Base-by-base conservation (phyloP, 2,113 vertebrate genomes). In the Pandion haliaetus region DNA sequence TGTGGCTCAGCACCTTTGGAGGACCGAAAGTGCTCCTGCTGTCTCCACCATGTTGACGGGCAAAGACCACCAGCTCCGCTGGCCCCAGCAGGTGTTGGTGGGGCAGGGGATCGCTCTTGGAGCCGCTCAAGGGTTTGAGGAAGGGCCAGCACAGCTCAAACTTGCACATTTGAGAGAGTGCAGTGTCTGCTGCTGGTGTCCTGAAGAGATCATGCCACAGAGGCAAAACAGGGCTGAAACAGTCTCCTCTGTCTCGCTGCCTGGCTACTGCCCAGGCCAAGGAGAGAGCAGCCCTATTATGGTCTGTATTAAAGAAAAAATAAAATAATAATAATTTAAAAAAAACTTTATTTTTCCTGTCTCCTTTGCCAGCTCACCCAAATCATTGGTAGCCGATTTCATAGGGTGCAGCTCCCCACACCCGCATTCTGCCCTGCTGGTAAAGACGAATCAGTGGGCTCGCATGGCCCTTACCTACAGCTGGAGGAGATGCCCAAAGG, bases 401-500 rank as follows among this genome's bases (percentile, higher is more conserved):
- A 59, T 0, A 24, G 28, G 24, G 26, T 24, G 63, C 76, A 91
- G 44, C 9, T 78, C 67, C 63, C 54, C 72, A 69, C 10, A 36
- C 24, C 8, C 34, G 28, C n/a, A 3, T 72, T 54, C 23, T 18
- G n/a, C 9, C 65, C 38, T 0, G 2, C 21, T 14, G 12, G 34
- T 12, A n/a, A 54, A 23, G 32, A 52, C 0, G 0, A 55, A 25
- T 20, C 62, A 26, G 11, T 15, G 63, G 36, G 49, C 59, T 88
- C 59, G 20, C 38, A 16, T 8, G 1, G 2, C 32, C 50, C 45
- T 66, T 62, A 44, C 11, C 83, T 65, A 34, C 0, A 0, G 69
- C n/a, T 34, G 44, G 29, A 89, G 57, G 52, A 76, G 77, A 19
- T 36, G 66, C 34, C 66, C 6, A 3, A 47, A 44, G 59, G 4